These are phyloP conservation scores for Campoletis raptor DNA, from an alignment of 2,888 invertebrate genomes.

Conservation along the genomic window DNA sequence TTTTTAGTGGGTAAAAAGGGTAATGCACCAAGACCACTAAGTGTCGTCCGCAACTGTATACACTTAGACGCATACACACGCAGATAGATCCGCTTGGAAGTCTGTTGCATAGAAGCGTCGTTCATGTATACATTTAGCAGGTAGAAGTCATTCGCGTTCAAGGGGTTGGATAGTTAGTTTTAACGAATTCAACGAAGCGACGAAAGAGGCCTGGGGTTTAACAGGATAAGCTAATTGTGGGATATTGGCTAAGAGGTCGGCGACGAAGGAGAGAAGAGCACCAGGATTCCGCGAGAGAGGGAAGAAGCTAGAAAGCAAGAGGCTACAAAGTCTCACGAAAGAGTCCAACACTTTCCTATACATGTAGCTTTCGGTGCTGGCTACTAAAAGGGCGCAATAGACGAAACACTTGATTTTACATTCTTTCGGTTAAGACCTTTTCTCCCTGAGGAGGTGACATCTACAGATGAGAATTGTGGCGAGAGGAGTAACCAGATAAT, in stretches of 20 bases:
- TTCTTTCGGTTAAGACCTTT: slow-evolving; percentile 9
- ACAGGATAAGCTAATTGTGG: slow-evolving; percentile 85
- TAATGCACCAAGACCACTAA: slow-evolving; percentile 52
- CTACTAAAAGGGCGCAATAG: slow-evolving; percentile 27
- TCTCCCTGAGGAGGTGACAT: slow-evolving; percentile 1
- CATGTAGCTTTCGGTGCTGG: neutral
- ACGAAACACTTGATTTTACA: neutral
- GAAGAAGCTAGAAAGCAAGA: slow-evolving; percentile 70
- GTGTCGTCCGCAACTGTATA: slow-evolving; percentile 45
- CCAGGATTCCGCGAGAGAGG: slow-evolving; percentile 69
- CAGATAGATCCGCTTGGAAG: neutral
- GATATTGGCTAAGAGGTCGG: slow-evolving; percentile 84
- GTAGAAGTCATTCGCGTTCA: slow-evolving; percentile 52
- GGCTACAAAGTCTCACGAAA: slow-evolving; percentile 33
- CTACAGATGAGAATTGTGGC: slow-evolving; percentile 39
- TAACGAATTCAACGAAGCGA: slow-evolving; percentile 83
- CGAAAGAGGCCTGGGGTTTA: slow-evolving; percentile 80
- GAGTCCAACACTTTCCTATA: neutral
- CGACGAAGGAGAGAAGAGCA: slow-evolving; percentile 75
- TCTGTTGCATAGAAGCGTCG: neutral
- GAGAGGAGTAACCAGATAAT: slow-evolving; percentile 62
- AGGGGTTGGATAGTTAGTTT: slow-evolving; percentile 70
- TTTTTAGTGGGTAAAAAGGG: slow-evolving; percentile 49
- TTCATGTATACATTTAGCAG: slow-evolving; percentile 5
- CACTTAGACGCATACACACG: neutral